phyloP scores from a whole-genome alignment of 2,113 vertebrate genomes.

The Ailuropoda melanoleuca region DNA sequence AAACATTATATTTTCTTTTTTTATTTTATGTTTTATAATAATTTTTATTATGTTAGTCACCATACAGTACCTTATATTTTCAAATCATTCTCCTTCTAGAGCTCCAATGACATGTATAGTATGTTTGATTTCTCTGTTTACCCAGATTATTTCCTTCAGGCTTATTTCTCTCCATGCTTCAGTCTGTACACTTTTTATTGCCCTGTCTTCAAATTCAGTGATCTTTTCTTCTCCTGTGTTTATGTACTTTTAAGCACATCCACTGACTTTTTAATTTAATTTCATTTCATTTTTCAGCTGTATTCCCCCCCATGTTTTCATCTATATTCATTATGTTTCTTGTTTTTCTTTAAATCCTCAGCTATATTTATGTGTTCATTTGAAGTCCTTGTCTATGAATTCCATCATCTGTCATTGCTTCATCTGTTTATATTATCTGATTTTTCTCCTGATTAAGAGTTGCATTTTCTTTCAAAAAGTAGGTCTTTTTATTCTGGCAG shows the following conservation, averaged over 20 bases:
- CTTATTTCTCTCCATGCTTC: too few relatives aligned
- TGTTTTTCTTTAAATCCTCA: background rate
- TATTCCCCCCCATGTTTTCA: background rate
- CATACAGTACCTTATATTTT: background rate
- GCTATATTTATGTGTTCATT: background rate
- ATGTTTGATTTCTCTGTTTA: background rate
- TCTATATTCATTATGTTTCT: background rate
- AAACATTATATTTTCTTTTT: background rate
- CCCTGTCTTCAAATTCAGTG: background rate
- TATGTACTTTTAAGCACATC: background rate
- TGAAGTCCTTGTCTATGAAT: background rate
- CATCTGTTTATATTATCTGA: background rate
- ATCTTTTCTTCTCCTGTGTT: background rate
- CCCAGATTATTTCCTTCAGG: background rate
- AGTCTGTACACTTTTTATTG: background rate
- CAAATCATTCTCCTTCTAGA: background rate
- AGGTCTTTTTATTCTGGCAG: background rate
- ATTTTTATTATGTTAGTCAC: too few relatives aligned
- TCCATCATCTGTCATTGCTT: background rate
- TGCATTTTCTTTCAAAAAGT: background rate
- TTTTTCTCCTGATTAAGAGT: background rate
- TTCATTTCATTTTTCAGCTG: background rate
- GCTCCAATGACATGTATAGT: background rate
- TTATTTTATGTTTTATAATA: too few relatives aligned
- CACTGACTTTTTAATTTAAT: background rate